These are phyloP conservation scores for Dromococcyx pavoninus DNA, from an alignment of 2,797 vertebrate genomes.

Conservation along the genomic window DNA sequence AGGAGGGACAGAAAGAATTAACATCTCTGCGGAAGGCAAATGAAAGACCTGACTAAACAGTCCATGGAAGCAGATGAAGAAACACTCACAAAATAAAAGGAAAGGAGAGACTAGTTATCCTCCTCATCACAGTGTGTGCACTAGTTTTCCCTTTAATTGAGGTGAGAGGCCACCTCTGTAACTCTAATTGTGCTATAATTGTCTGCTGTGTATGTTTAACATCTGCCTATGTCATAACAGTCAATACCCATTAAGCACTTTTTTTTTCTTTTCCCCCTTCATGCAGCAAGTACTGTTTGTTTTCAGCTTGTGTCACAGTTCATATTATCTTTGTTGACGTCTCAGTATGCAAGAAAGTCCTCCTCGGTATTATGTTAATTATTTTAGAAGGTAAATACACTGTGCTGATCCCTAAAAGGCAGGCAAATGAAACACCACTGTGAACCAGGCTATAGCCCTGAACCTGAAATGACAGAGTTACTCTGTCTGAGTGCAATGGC, in stretches of 20 bases:
- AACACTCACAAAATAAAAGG: not conserved
- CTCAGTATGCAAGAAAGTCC: not conserved
- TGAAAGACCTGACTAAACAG: not conserved
- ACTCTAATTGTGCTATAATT: not conserved
- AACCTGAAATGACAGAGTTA: not conserved
- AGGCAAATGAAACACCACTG: not conserved
- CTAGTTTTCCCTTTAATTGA: not conserved
- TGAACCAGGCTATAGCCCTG: not conserved
- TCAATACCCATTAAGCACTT: not conserved
- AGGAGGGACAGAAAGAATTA: not conserved
- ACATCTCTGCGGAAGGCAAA: not conserved
- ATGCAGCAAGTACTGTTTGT: not conserved
- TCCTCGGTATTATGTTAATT: not conserved
- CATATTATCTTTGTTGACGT: not conserved
- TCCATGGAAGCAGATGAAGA: not conserved
- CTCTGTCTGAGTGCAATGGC: not conserved
- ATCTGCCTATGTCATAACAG: not conserved
- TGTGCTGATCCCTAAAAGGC: not conserved
- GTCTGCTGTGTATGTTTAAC: not conserved
- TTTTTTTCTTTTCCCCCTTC: not conserved
- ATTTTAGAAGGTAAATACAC: not conserved
- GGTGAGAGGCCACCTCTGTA: not conserved
- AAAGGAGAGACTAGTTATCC: not conserved
- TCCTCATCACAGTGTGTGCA: not conserved
- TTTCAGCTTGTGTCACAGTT: not conserved